Base-by-base conservation (phyloP, 2,888 invertebrate genomes). In the Sphaerophoria rueppellii region DNA sequence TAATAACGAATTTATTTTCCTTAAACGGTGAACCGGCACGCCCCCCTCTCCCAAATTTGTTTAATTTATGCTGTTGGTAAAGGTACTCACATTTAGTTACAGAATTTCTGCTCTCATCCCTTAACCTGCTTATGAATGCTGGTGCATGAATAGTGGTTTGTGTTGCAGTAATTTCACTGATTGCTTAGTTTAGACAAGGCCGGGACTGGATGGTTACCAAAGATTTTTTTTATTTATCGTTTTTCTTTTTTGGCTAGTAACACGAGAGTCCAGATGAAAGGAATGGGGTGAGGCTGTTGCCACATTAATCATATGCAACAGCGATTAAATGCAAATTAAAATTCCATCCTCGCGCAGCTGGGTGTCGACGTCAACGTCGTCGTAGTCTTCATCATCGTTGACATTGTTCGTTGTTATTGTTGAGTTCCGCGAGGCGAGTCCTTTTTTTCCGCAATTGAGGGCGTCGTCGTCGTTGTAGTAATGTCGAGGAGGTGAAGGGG, bases 311-410 rank as follows among this genome's bases (percentile, higher is more conserved):
- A 77, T 69, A 73, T 80, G 83, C 83, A 74, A 79, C 75, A 71
- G 52, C 79, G 83, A 83, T 76, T 80, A 83, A 75, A 83, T 76
- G 83, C 75, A 72, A 83, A 83, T 83, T 80, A 80, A 71, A 72
- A 83, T 76, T 72, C 61, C 75, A 69, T 69, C 75, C 71, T 58
- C 58, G 70, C 63, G 74, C 12, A 71, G 75, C 80, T 83, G 67
- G 83, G 32, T 54, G 67, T 67, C 52, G 37, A 43, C 24, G 52
- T 65, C 71, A 71, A 60, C 61, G 60, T 50, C 50, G 57, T 6
- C 58, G 75, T 74, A 71, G 79, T 83, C 61, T 54, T 50, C 52
- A 52, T 6, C 58, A 71, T 74, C 75, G 79, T 83, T 82, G 82
- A 70, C 82, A 82, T 82, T 82, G 74, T 74, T 79, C 74, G 73